Base-by-base conservation (phyloP, 2,113 vertebrate genomes). In the Calidris pugnax region DNA sequence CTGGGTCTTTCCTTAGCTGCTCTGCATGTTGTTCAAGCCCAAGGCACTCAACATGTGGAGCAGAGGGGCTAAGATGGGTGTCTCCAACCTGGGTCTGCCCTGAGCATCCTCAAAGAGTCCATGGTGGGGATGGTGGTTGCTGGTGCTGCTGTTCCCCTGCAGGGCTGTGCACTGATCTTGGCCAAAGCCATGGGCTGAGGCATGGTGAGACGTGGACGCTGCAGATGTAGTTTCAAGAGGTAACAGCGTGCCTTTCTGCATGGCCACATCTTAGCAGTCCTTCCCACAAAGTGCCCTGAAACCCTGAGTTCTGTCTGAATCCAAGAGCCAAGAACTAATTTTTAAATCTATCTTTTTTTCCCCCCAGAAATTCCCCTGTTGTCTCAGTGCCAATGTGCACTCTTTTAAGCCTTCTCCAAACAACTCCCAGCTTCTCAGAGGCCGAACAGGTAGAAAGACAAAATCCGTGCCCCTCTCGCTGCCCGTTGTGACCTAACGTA, bases 181-280 rank as follows among this genome's bases (percentile, higher is more conserved):
- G 53, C 43, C 56, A 59, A 72, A 59, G 50, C 77, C 33, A 15
- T 3, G 7, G 32, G 30, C 35, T 28, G 32, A 32, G 56, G 63
- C 37, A 18, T 12, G 43, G 5, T 18, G 33, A 59, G 66, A 48
- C 55, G 41, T 2, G 5, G 26, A 1, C 6, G 0, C 63, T 21
- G 41, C 71, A 64, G 48, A 23, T 1, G 1, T 4, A 10, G 43
- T 21, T 48, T 51, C 10, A 4, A 5, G 63, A 51, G 32, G 28
- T 60, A 45, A 33, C 51, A 47, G 2, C 45, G 1, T 8, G 10
- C 21, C 20, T 17, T 23, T 41, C 69, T 45, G 45, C 19, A 0
- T 10, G 19, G 24, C 59, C 5, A 0, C 27, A 83, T 66, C 37
- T 8, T 11, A 62, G 23, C 53, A 45, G 43, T 23, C 53, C 48